phyloP scores from a whole-genome alignment of 37 sponge, comb jelly and placozoan genomes.

The Axinella damicornis region DNA sequence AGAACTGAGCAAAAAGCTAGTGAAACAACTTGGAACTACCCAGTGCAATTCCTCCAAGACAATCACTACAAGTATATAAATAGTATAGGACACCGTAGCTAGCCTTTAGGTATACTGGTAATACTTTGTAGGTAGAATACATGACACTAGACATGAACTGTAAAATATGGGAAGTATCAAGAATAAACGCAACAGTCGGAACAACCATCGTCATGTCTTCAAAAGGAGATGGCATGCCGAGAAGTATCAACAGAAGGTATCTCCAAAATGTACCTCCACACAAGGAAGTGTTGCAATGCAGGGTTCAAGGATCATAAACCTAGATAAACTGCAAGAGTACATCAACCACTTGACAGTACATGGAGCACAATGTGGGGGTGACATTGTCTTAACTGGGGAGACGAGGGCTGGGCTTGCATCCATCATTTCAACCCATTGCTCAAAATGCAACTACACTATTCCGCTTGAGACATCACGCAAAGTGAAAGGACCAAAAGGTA shows the following conservation, averaged over 20 bases:
- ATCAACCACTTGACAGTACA: background rate
- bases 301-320: background rate
- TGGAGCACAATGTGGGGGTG: background rate
- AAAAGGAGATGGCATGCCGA: background rate
- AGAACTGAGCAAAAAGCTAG: no score
- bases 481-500: slow-evolving; percentile 7
- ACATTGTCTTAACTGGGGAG: background rate
- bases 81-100: no score
- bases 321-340: background rate
- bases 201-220: background rate
- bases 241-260: background rate
- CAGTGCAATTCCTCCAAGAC: no score
- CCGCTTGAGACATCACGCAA: slow-evolving; percentile 19
- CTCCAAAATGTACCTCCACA: background rate
- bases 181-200: background rate
- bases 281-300: background rate
- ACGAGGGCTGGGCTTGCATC: background rate
- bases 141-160: no score
- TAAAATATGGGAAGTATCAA: background rate
- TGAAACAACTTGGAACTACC: no score
- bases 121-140: no score
- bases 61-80: no score
- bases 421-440: background rate
- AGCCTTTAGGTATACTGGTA: no score
- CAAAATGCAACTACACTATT: background rate